These are phyloP conservation scores for Bubo bubo DNA, from an alignment of 2,113 vertebrate species.

Conservation along the genomic window DNA sequence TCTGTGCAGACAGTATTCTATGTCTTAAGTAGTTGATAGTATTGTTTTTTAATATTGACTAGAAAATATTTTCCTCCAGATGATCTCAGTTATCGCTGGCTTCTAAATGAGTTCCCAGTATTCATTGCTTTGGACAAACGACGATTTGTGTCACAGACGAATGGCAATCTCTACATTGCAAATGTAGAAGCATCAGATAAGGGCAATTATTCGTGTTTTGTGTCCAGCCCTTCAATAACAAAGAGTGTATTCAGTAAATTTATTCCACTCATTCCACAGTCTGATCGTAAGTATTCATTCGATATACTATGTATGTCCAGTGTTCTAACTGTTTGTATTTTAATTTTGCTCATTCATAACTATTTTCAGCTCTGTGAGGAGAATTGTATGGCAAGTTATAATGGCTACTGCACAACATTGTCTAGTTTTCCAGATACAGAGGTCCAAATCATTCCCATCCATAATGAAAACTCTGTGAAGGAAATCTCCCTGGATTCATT, in stretches of 20 bases:
- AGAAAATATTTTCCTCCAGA: conserved; percentile 72
- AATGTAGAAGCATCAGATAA: conserved; percentile 89
- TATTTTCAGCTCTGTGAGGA: not conserved
- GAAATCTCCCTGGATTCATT: not conserved
- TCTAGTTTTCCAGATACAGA: not conserved
- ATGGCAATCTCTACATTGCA: conserved; percentile 96
- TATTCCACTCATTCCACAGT: conserved; percentile 89
- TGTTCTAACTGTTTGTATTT: not conserved
- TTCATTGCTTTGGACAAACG: conserved; percentile 92
- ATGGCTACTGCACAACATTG: not conserved
- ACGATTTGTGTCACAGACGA: conserved; percentile 92
- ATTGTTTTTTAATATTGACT: conserved; percentile 22
- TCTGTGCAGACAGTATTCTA: not conserved
- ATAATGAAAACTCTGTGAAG: not conserved
- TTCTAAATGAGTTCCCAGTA: conserved; percentile 95
- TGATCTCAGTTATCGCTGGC: conserved; percentile 95
- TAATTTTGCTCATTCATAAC: not conserved
- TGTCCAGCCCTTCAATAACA: conserved; percentile 91
- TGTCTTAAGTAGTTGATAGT: not conserved
- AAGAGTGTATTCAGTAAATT: conserved; percentile 99
- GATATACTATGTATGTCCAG: not conserved
- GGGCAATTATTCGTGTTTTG: conserved; percentile 97
- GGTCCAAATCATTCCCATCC: not conserved
- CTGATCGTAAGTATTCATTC: conserved; percentile 84
- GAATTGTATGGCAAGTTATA: not conserved